A percentile compares a stretch with the other conserved stretches of the same genome.
Conservation (phyloP, 1,140 invertebrate species). For the Cotesia typhae region DNA sequence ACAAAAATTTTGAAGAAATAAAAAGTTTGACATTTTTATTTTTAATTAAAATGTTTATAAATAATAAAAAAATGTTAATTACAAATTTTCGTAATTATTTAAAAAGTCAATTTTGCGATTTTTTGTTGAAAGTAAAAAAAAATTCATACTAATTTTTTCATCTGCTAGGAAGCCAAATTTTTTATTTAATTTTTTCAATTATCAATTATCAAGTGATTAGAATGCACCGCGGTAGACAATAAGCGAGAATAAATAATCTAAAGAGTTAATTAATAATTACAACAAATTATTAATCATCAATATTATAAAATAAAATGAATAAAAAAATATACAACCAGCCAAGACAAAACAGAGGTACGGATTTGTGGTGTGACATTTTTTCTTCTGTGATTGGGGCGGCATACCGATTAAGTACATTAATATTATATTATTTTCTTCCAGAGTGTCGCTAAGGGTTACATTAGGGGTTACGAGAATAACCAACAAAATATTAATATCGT, state of each 20-base stretch:
- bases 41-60: no score
- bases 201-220: neutral
- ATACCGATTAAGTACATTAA: conserved; percentile 63
- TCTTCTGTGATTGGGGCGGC: conserved; percentile 75
- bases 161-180: no score
- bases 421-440: conserved; percentile 31
- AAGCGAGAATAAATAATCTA: neutral
- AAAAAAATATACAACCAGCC: conserved; percentile 3
- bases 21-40: no score
- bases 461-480: neutral
- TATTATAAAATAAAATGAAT: conserved; percentile 40
- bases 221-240: conserved; percentile 1
- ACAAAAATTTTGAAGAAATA: no score
- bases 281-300: conserved; percentile 29
- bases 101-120: no score
- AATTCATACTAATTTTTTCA: no score
- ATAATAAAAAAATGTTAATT: no score
- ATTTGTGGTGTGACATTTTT: conserved; percentile 73
- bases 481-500: no score
- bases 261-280: neutral
- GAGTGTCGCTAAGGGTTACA: conserved; percentile 26
- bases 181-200: neutral
- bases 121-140: no score
- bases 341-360: conserved; percentile 42
- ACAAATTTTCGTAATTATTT: no score